Evolutionary conservation across 2,113 vertebrate species (phyloP), one percentile per base, ranked within the genome.

Genomic region (Tichodroma muraria): DNA sequence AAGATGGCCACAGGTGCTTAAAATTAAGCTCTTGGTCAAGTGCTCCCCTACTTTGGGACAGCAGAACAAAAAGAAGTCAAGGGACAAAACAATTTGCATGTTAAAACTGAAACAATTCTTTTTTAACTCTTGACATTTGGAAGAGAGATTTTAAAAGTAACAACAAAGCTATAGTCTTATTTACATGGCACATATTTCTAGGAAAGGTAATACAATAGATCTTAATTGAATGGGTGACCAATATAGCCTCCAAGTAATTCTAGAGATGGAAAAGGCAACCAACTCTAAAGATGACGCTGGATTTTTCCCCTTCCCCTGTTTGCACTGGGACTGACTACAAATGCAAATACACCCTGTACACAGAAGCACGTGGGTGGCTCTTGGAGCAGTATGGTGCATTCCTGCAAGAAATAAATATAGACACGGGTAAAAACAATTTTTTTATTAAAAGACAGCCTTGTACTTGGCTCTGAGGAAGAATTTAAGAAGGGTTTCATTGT

Each of bases 291-390:
- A 85, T 33, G 31, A 93, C 13, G 45, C 2, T 64, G 69, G 54
- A 85, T 69, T 93, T 94, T 71, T 50, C 49, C 49, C 75, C 71
- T 88, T 88, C 80, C 66, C 50, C 49, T 63, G 6, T 93, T 49
- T 91, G 61, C 81, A 70, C 30, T 80, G 83, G 56, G 92, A 93
- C 77, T 90, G 96, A 85, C 96, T 93, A 89, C 44, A 85, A 91
- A 94, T 83, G 95, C 93, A 95, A 97, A 94, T 96, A 96, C 87
- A 89, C 94, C 47, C 69, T 23, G 38, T 82, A 93, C 88, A 90
- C 94, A 97, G 90, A 86, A 97, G 92, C 85, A 96, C 91, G 97
- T 97, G 97, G 97, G 97, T 96, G 94, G 97, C 95, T 97, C 87
- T 88, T 97, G 97, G 97, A 97, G 88, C 81, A 49, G 47, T 65